Percentiles rank a stretch among this genome's conserved stretches.
phyloP scores from a whole-genome alignment of 2,113 vertebrate species.

The Takifugu bimaculatus region DNA sequence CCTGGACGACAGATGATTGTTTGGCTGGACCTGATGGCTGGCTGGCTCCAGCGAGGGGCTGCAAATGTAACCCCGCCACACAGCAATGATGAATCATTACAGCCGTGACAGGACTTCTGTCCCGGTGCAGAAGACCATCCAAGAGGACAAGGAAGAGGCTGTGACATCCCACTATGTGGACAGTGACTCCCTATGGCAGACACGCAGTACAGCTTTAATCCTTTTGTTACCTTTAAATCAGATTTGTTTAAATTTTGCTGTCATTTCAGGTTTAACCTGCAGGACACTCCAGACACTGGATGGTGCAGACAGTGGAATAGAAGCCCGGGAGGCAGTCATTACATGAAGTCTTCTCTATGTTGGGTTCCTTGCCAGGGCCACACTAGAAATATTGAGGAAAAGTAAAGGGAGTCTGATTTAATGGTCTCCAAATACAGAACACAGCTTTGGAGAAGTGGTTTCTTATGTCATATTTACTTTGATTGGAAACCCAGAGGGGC shows the following conservation, averaged over 20 bases:
- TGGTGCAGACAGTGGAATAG: constrained; percentile 61
- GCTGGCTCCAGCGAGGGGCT: constrained; percentile 41
- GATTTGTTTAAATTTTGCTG: neutral
- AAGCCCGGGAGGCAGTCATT: constrained; percentile 62
- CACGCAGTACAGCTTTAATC: constrained; percentile 5
- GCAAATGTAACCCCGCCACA: constrained; percentile 39
- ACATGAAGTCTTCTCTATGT: constrained; percentile 56
- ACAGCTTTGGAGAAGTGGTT: neutral
- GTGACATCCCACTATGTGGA: constrained; percentile 62
- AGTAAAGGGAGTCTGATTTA: neutral
- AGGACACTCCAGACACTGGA: constrained; percentile 73
- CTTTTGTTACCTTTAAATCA: neutral
- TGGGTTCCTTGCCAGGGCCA: constrained; percentile 72
- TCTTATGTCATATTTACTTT: constrained; percentile 56
- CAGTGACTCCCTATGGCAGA: constrained; percentile 67
- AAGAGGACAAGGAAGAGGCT: constrained; percentile 64
- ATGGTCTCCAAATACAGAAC: no score
- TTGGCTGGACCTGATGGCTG: constrained; percentile 47
- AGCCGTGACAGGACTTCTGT: constrained; percentile 64
- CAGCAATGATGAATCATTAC: constrained; percentile 52
- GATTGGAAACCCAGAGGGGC: constrained; percentile 68
- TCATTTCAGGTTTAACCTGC: constrained; percentile 67
- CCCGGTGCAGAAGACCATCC: constrained; percentile 58
- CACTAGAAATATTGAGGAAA: constrained; percentile 50
- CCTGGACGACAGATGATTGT: constrained; percentile 63